Percentiles rank a stretch among this genome's conserved stretches.
These are phyloP conservation scores for Biston stratarius DNA, from an alignment of 2,888 invertebrate genomes.

Conservation along the genomic window DNA sequence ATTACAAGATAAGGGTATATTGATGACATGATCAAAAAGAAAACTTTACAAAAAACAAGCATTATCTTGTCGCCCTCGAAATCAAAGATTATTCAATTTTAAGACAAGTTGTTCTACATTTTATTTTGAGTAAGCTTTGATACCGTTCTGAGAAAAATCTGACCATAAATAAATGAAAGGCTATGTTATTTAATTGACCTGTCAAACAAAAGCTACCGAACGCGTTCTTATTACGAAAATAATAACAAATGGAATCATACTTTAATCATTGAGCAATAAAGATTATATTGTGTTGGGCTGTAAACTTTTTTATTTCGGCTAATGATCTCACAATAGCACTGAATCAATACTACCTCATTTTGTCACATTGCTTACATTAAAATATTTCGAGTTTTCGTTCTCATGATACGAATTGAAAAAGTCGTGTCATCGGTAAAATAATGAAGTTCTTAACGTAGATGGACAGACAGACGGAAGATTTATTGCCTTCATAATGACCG, in stretches of 20 bases:
- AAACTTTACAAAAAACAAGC: neutral
- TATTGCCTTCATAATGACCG: slow-evolving; percentile 77
- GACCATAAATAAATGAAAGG: slow-evolving; percentile 49
- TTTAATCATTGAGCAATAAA: neutral
- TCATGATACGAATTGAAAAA: slow-evolving; percentile 72
- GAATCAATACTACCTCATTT: slow-evolving; percentile 65
- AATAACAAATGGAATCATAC: slow-evolving; percentile 3
- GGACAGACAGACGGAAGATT: slow-evolving; percentile 72
- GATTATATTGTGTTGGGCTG: neutral
- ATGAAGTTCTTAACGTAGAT: slow-evolving; percentile 80
- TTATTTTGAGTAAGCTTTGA: slow-evolving; percentile 3
- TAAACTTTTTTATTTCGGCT: slow-evolving; percentile 39
- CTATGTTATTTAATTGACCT: slow-evolving; percentile 52
- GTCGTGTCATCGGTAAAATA: slow-evolving; percentile 66
- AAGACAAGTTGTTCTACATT: slow-evolving; percentile 7
- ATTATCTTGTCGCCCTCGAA: slow-evolving; percentile 2
- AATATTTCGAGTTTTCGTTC: slow-evolving; percentile 66
- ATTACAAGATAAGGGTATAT: too few species aligned
- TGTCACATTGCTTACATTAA: slow-evolving; percentile 70
- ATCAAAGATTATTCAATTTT: neutral
- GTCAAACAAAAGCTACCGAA: slow-evolving; percentile 48
- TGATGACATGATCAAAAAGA: neutral
- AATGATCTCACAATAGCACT: slow-evolving; percentile 37
- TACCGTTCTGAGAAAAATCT: slow-evolving; percentile 41
- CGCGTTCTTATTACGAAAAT: slow-evolving; percentile 14